phyloP scores from a whole-genome alignment of 2,113 vertebrate species.

The Epinephelus lanceolatus region DNA sequence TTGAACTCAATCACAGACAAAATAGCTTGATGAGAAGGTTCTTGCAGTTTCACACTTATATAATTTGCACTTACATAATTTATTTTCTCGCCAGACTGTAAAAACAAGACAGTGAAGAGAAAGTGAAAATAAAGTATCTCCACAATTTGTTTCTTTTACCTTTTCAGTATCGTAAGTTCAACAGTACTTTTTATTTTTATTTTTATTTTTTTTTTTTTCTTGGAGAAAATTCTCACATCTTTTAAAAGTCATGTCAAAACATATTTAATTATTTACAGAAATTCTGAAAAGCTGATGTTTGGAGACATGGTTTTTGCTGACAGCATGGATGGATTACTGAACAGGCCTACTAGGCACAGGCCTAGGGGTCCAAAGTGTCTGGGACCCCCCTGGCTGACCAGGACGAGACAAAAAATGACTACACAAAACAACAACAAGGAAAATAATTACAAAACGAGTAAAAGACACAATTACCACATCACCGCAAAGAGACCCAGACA shows the following conservation, averaged over 20 bases:
- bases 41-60: background rate
- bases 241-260: background rate
- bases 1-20: background rate
- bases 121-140: background rate
- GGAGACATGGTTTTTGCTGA: background rate
- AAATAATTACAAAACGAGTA: too few species aligned
- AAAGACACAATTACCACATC: too few species aligned
- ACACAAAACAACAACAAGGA: too few species aligned
- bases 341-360: too few species aligned
- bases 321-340: too few species aligned
- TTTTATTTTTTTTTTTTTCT: too few species aligned
- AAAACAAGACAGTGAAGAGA: background rate
- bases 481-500: too few species aligned
- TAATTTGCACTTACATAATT: background rate
- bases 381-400: too few species aligned
- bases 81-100: too few species aligned
- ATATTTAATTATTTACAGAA: background rate
- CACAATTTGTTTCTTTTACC: background rate
- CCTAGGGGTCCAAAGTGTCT: too few species aligned
- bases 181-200: too few species aligned
- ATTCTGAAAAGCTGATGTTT: background rate
- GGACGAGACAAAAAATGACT: too few species aligned
- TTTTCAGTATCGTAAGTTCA: background rate
- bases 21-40: background rate
- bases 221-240: background rate